Base-by-base conservation (phyloP, 2,888 invertebrate species). In the Smittia sp. region DNA sequence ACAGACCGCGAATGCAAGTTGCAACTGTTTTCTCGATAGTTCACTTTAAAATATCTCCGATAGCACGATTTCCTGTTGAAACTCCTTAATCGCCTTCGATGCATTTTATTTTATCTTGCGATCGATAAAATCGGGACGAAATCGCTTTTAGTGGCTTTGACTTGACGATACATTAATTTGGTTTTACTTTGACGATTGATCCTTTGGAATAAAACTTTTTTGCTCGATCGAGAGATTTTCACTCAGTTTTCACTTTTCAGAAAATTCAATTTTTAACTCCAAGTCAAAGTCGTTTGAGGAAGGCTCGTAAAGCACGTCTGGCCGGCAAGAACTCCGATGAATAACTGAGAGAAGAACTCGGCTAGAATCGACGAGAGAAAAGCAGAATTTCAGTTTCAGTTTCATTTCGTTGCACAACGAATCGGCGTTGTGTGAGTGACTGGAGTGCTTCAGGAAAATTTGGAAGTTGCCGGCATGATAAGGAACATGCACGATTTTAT, bases 91-190 rank as follows among this genome's bases (percentile, higher is more conserved):
- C 27, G 46, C 27, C n/a, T 24, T 69, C 54, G 69, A 52, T 52
- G 69, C 69, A 69, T 69, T 54, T 68, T 68, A 68, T 68, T 69
- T 27, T 69, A 69, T 69, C 69, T 69, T 25, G 69, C 69, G 41
- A 69, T 69, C 54, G 52, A 52, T 69, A 52, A 69, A 69, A 54
- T 69, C 54, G 52, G 25, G 25, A 41, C 25, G 27, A 15, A 24
- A 18, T 66, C 27, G 18, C 9, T 68, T 41, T 24, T 15, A 24
- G 18, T 46, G 13, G 15, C 11, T 15, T n/a, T 58, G 1, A 1
- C 13, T 69, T 69, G 32, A 32, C 9, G 69, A 69, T 69, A 69
- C 69, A 69, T 69, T 69, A 69, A 69, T 1, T 69, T 52, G 6
- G 11, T 20, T 69, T 69, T 67, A 22, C 9, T 24, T 63, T 63